These are phyloP conservation scores for Cairina moschata DNA, from an alignment of 2,113 vertebrate genomes.

Conservation along the genomic window DNA sequence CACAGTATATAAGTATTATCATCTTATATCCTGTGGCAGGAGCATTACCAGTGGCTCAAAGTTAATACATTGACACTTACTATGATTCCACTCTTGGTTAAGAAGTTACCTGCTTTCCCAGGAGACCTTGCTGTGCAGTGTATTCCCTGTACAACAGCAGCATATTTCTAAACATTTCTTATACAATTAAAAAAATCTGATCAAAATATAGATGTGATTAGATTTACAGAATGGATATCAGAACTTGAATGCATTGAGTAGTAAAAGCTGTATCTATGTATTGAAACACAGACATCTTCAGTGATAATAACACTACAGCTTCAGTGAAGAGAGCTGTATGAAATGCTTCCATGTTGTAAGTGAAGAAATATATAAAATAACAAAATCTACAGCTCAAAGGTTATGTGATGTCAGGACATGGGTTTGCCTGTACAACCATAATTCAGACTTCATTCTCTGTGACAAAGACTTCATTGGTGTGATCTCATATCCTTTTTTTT, in stretches of 20 bases:
- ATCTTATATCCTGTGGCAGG: not conserved
- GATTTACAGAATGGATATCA: not conserved
- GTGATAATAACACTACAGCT: not conserved
- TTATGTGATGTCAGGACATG: not conserved
- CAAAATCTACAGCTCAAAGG: not conserved
- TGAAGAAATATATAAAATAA: not conserved
- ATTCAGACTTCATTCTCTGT: not conserved
- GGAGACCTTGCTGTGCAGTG: not conserved
- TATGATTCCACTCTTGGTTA: not conserved
- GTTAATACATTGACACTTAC: not conserved
- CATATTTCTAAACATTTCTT: not conserved
- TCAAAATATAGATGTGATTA: not conserved
- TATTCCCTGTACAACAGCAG: not conserved
- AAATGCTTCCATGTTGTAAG: not conserved
- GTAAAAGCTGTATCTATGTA: not conserved
- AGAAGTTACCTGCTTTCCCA: not conserved
- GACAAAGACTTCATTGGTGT: not conserved
- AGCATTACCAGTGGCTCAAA: not conserved
- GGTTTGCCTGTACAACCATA: not conserved
- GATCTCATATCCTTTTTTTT: fast-evolving
- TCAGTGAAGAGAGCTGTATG: not conserved
- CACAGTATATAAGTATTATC: not conserved
- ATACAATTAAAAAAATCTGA: not conserved
- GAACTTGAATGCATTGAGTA: not conserved
- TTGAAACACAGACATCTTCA: not conserved